Base-by-base conservation (phyloP, 2,797 vertebrate genomes). In the Phrynocephalus guinanensis region DNA sequence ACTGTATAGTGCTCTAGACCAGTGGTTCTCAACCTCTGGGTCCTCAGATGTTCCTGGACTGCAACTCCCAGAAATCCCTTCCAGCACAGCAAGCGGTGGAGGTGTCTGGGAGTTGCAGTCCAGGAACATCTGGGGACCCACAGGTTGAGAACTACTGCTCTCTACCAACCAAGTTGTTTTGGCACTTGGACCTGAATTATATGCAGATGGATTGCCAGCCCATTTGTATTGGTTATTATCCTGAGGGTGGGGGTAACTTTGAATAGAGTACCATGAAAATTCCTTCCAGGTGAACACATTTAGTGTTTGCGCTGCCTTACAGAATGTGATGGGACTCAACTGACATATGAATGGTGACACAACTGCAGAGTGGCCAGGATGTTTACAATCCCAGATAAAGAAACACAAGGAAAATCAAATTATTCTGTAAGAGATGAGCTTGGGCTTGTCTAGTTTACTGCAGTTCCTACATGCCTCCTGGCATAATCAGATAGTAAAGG, bases 391-490 rank as follows among this genome's bases (percentile, higher is more conserved):
- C 50, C 44, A 87, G n/a, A 22, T 73, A 79, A 79, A 50, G 73
- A 38, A 66, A 75, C 60, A 79, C 67, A 44, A 84, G 38, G 82
- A 72, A 88, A 93, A 93, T 91, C 84, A 87, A 90, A 93, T 84
- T 80, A 80, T 91, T 88, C 91, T 67, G 90, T 90, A 16, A 66
- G 87, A 84, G 80, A 92, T 90, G 92, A 88, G 91, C 86, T 71
- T 90, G 91, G 84, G 82, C 68, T 88, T 85, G 92, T 94, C 81
- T 86, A 91, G 89, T 60, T 38, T 82, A 79, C 33, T 86, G 87
- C 71, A 48, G 73, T 92, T 92, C 89, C 86, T 92, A 93, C 90
- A 93, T 92, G 91, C 90, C 91, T 94, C 88, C 92, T 94, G 92
- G 92, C 86, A 91, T 30, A 92, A 88, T 83, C 91, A 91, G 79